These are phyloP conservation scores for Osmerus eperlanus DNA, from an alignment of 2,113 vertebrate genomes.

Conservation along the genomic window DNA sequence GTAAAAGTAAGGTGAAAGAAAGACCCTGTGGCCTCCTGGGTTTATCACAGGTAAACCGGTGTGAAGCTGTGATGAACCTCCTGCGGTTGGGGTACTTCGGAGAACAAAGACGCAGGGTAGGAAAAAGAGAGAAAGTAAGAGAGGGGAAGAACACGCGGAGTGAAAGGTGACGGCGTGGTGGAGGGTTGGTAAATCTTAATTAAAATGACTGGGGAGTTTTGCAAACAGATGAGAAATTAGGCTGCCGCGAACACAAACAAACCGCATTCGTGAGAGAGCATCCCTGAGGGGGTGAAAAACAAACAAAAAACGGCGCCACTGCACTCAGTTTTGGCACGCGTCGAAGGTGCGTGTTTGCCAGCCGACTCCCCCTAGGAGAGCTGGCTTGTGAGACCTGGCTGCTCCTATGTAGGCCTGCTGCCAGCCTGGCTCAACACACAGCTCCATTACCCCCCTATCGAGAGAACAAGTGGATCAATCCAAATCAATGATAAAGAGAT, in stretches of 20 bases:
- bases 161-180: background rate
- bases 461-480: slow-evolving; percentile 14
- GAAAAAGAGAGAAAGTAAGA: slow-evolving; percentile 11
- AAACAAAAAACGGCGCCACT: slow-evolving; percentile 18
- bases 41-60: slow-evolving; percentile 57
- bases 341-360: slow-evolving; percentile 33
- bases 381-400: slow-evolving; percentile 5
- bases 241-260: slow-evolving; percentile 26
- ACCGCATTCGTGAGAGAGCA: slow-evolving; percentile 20
- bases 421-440: slow-evolving; percentile 12
- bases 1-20: slow-evolving; percentile 33
- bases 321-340: slow-evolving; percentile 27
- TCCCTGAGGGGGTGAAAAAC: slow-evolving; percentile 13
- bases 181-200: background rate
- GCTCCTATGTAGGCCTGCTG: slow-evolving; percentile 9
- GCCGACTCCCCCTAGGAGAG: slow-evolving; percentile 18
- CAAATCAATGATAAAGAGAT: background rate
- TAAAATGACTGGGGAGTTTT: slow-evolving; percentile 8
- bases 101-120: background rate
- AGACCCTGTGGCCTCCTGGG: slow-evolving; percentile 47
- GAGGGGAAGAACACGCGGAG: background rate
- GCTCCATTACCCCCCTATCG: slow-evolving; percentile 6
- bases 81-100: background rate
- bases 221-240: slow-evolving; percentile 15
- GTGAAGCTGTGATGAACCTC: slow-evolving; percentile 25